Evolutionary conservation across 2,888 invertebrate species (phyloP).

Genomic region (Amphipyra berbera): DNA sequence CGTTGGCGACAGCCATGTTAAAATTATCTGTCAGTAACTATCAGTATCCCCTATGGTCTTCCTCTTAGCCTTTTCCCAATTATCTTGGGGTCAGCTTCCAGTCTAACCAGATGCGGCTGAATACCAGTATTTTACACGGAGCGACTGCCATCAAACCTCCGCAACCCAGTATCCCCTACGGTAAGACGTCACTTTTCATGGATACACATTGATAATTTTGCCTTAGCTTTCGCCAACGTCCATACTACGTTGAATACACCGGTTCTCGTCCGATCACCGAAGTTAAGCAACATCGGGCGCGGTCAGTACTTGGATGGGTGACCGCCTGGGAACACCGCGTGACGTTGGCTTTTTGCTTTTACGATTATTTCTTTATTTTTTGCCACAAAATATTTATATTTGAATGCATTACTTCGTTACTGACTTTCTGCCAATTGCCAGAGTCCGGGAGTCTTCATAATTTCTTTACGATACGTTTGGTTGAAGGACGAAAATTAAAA

Average conservation of each 20-base stretch:
- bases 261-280: slow-evolving; percentile 63
- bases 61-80: no score
- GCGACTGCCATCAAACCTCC: no score
- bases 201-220: not conserved
- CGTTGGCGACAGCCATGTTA: slow-evolving; percentile 18
- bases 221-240: slow-evolving; percentile 49
- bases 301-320: slow-evolving; percentile 83
- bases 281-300: slow-evolving; percentile 77
- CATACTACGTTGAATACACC: slow-evolving; percentile 83
- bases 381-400: no score
- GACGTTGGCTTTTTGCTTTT: slow-evolving; percentile 66
- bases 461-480: no score
- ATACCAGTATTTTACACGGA: no score
- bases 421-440: no score
- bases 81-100: no score
- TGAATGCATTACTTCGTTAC: no score
- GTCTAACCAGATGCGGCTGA: no score
- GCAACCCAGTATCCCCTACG: no score
- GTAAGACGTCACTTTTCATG: not conserved
- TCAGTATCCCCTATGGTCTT: no score
- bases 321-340: slow-evolving; percentile 79
- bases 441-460: no score
- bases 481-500: not conserved
- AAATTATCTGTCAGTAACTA: not conserved
- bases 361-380: not conserved